Base-by-base conservation (phyloP, 2,888 invertebrate genomes). In the Theodoxus fluviatilis region DNA sequence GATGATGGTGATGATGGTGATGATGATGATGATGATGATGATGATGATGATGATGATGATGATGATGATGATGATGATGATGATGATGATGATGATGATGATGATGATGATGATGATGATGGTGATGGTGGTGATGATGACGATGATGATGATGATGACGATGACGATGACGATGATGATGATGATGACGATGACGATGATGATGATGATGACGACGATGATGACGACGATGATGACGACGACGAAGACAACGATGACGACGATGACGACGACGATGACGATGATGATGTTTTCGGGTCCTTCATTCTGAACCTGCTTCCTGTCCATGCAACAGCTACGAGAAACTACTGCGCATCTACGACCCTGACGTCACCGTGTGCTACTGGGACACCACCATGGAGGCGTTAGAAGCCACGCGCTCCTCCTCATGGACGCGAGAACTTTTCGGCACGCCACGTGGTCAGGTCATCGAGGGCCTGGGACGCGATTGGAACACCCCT, bases 371-470 rank as follows among this genome's bases (percentile, higher is more conserved):
- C 12, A 79, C 78, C 0, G 55, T 83, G 67, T 79, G 81, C 22
- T 83, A 80, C 75, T 83, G 83, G 83, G 83, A 83, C 73, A 73
- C 75, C 18, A 82, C 80, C 9, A 65, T 81, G 40, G 83, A 83
- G 61, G 73, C 77, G 0, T 71, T 72, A 15, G 55, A 76, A 3
- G 75, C 78, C 1, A 70, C 74, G 4, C 59, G 77, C 28, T 81
- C 81, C 0, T 70, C 77, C 15, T 38, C 79, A 6, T 83, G 80
- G 80, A 76, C 78, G 0, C 71, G 74, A 18, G 75, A 75, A 28
- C 78, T 81, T 31, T 77, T 81, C 70, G 83, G 83, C 4, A 80
- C 76, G 52, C 76, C 76, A 7, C 74, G 79, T 55, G 81, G 81
- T 0, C 61, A 66, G 25, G 78, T 82, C 2, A 74, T 25, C 7